phyloP scores from a whole-genome alignment of 2,797 vertebrate species.

The Orestias chungarensis region DNA sequence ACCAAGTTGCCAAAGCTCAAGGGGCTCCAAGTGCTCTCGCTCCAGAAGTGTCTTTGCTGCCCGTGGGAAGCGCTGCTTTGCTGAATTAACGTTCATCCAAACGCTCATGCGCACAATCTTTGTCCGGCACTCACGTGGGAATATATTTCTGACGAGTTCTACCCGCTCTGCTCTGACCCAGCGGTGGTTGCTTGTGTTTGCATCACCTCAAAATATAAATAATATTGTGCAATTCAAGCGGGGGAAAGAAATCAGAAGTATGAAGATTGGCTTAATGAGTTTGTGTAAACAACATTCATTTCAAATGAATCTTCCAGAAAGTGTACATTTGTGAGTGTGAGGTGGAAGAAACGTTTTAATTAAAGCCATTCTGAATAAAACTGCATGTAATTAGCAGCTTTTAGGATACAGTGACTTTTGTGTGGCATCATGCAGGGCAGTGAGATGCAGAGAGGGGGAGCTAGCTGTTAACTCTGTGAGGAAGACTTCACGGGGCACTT shows the following conservation, averaged over 20 bases:
- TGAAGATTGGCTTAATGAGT: slow-evolving; percentile 73
- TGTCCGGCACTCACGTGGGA: slow-evolving; percentile 62
- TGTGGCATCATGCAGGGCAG: slow-evolving; percentile 4
- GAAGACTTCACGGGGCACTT: slow-evolving; percentile 55
- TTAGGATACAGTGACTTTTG: neutral
- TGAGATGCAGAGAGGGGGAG: slow-evolving; percentile 37
- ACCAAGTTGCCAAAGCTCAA: slow-evolving; percentile 60
- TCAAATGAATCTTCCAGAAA: slow-evolving; percentile 71
- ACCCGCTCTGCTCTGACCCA: slow-evolving; percentile 67
- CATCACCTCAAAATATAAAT: slow-evolving; percentile 77
- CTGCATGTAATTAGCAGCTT: neutral
- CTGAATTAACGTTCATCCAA: slow-evolving; percentile 75
- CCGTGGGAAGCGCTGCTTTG: slow-evolving; percentile 58
- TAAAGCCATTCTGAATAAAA: slow-evolving; percentile 28
- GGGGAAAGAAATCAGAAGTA: slow-evolving; percentile 72
- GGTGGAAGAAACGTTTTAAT: slow-evolving; percentile 53
- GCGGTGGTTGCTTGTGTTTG: slow-evolving; percentile 75
- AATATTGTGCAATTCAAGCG: slow-evolving; percentile 62
- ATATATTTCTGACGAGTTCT: slow-evolving; percentile 75
- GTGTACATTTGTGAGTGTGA: slow-evolving; percentile 43
- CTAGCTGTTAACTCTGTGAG: slow-evolving; percentile 35
- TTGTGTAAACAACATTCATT: slow-evolving; percentile 81
- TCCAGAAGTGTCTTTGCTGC: slow-evolving; percentile 45
- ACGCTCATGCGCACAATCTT: slow-evolving; percentile 56
- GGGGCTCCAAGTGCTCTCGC: slow-evolving; percentile 8